phyloP scores from a whole-genome alignment of 1,140 invertebrate species.

The Rhagoletis pomonella region DNA sequence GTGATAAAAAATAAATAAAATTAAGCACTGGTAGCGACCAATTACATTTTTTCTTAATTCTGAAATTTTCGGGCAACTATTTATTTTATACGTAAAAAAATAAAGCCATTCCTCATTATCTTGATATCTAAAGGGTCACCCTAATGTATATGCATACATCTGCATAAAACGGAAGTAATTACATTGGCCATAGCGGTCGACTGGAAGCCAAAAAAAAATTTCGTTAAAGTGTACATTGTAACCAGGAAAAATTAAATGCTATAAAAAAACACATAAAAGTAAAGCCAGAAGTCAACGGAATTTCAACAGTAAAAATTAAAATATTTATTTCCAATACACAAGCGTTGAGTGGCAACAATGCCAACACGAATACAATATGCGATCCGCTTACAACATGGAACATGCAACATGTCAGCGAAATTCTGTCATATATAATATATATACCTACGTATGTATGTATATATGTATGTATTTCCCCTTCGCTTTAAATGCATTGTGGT shows the following conservation, averaged over 20 bases:
- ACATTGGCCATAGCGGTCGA: neutral
- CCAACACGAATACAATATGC: neutral
- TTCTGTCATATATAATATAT: too few species aligned
- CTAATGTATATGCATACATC: neutral
- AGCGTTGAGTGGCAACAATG: conserved; percentile 30
- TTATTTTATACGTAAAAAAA: too few species aligned
- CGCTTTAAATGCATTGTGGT: neutral
- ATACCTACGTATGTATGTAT: too few species aligned
- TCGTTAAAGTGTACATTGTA: neutral
- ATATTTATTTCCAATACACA: conserved; percentile 14
- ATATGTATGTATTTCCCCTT: neutral
- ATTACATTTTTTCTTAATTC: too few species aligned
- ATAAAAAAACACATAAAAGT: neutral
- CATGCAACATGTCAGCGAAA: neutral
- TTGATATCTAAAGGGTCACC: too few species aligned
- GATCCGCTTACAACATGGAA: neutral
- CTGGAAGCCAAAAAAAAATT: neutral
- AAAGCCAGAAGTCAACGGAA: neutral
- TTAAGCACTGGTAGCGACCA: too few species aligned
- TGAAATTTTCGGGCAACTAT: too few species aligned
- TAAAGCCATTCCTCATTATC: neutral
- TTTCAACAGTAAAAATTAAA: neutral
- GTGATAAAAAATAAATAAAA: too few species aligned
- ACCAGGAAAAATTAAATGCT: neutral
- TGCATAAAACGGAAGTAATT: neutral